Evolutionary conservation across 2,113 vertebrate genomes (phyloP), one percentile per base, ranked within the genome.

Genomic region (Leptodactylus fuscus): DNA sequence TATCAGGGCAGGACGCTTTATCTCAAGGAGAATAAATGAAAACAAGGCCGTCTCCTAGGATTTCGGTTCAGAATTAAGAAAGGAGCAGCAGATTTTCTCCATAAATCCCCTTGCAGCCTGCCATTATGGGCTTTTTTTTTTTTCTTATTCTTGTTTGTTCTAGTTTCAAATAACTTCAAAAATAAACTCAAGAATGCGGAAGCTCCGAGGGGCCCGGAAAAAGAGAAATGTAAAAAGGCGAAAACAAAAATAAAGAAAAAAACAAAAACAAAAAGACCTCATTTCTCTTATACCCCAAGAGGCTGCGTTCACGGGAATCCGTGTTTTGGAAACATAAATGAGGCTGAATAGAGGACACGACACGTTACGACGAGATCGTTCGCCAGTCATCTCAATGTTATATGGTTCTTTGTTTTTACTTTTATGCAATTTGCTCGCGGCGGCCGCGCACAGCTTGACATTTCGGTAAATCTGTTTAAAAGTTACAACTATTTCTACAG

Each of bases 341-440:
- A 44, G 20, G 49, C 29, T 18, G 36, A 60, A 62, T 32, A 44
- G 22, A 83, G 51, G 34, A 83, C 16, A 32, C 7, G 3, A 62
- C 5, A 44, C 10, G 18, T 11, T n/a, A n/a, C n/a, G n/a, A n/a
- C n/a, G n/a, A n/a, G n/a, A 41, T 60, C 87, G 71, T 18, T 22
- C 24, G n/a, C 34, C 81, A 86, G 38, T 87, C 79, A 15, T 79
- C 89, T 87, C 88, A 88, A 85, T 80, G 67, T 89, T 78, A 87
- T 51, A 29, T 73, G 81, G 85, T 79, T 81, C 34, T 70, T 24
- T 36, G 15, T 77, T 55, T 51, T 75, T 12, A 0, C 12, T 22
- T 22, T 11, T 5, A 32, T 12, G 10, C 16, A 9, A 29, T 13
- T 62, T 29, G 58, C 58, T 62, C 10, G 58, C 58, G 13, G 58